Percentiles rank a stretch among this genome's conserved stretches.
phyloP scores from a whole-genome alignment of 2,888 invertebrate genomes.

The Perizoma flavofasciatum region DNA sequence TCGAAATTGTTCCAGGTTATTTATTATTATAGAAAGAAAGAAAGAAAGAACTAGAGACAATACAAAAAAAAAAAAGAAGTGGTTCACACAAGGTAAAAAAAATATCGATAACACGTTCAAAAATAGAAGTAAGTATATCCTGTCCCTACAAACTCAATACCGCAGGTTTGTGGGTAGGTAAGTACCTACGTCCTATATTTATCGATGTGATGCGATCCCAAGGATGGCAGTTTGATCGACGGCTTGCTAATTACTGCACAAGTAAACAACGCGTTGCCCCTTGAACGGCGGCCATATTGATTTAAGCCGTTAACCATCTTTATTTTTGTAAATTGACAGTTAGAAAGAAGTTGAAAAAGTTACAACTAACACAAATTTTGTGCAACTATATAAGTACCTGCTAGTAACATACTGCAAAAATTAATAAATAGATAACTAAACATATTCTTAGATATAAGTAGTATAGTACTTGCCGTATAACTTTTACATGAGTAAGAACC shows the following conservation, averaged over 20 bases:
- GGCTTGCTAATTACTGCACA: conserved; percentile 53
- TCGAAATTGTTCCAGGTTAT: too few species aligned
- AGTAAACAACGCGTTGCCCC: conserved; percentile 17
- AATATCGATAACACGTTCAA: not conserved
- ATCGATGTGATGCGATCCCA: conserved; percentile 24
- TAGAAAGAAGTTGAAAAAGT: not conserved
- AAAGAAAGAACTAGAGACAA: too few species aligned
- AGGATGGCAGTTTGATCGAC: conserved; percentile 49
- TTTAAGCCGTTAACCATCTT: conserved; percentile 11
- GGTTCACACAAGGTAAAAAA: too few species aligned
- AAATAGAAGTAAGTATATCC: not conserved
- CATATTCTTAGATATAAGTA: too few species aligned
- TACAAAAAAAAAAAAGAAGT: too few species aligned
- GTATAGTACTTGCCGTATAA: too few species aligned
- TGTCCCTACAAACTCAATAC: conserved; percentile 2
- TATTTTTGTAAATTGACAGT: conserved; percentile 1
- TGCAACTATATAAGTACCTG: too few species aligned
- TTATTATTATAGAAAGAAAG: too few species aligned
- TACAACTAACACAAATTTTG: too few species aligned
- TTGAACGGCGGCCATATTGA: conserved; percentile 10
- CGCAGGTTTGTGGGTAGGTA: conserved; percentile 1
- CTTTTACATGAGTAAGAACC: too few species aligned
- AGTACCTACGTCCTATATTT: conserved; percentile 13
- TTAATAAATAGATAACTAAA: too few species aligned
- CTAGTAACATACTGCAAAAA: too few species aligned